Conservation (phyloP, 1,140 invertebrate genomes). For the Apis laboriosa region DNA sequence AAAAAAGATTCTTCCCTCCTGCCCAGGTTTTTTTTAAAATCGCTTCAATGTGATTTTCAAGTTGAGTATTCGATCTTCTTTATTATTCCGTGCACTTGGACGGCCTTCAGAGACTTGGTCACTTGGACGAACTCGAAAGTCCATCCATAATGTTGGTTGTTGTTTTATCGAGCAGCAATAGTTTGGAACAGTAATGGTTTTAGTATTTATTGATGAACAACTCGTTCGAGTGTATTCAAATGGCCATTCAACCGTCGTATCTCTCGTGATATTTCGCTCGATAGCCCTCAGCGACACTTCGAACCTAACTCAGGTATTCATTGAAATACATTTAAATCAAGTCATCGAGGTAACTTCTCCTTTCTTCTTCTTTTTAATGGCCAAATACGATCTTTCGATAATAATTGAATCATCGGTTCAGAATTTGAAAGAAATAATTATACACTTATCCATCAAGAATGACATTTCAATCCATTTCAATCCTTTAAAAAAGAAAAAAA, state of each 20-base stretch:
- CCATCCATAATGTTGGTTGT: background rate
- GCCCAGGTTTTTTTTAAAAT: background rate
- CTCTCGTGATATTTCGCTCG: background rate
- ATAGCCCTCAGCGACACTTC: background rate
- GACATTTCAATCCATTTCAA: background rate
- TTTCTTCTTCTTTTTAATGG: background rate
- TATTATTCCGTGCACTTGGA: no score
- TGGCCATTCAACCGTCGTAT: background rate
- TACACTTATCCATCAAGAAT: background rate
- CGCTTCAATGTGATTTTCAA: background rate
- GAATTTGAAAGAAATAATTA: background rate
- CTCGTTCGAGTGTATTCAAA: no score
- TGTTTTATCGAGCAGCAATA: background rate
- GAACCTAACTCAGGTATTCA: background rate
- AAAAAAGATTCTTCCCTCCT: background rate
- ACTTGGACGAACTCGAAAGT: no score
- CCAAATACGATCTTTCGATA: background rate
- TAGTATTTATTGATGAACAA: no score
- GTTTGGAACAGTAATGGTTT: no score
- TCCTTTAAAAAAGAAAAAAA: no score
- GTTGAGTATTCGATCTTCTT: background rate
- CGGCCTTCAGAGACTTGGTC: no score
- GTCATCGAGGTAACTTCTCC: no score
- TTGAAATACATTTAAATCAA: conserved; percentile 34
- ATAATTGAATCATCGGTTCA: background rate